Percentiles rank a stretch among this genome's conserved stretches.
These are phyloP conservation scores for Drosophila kikkawai DNA, from an alignment of 1,140 invertebrate genomes.

Conservation along the genomic window DNA sequence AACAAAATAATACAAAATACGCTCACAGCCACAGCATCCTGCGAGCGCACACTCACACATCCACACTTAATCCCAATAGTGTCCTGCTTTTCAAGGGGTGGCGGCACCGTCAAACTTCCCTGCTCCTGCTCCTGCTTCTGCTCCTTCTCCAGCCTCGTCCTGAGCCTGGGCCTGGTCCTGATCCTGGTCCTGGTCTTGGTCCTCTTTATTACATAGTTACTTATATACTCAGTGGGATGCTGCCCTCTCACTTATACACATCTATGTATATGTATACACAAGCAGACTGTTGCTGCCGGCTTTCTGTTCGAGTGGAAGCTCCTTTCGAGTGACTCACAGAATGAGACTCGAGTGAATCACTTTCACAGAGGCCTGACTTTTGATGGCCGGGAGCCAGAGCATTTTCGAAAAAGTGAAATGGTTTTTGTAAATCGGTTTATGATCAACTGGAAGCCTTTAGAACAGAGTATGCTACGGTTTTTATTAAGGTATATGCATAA, in stretches of 20 bases:
- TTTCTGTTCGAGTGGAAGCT: constrained; percentile 62
- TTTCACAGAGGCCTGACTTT: constrained; percentile 11
- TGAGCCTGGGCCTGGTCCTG: constrained; percentile 16
- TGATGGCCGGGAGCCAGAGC: not conserved
- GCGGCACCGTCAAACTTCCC: constrained; percentile 38
- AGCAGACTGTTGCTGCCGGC: constrained; percentile 79
- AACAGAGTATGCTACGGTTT: not conserved
- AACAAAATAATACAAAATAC: constrained; percentile 70
- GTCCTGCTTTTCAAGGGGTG: constrained; percentile 69
- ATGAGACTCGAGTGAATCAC: constrained; percentile 2
- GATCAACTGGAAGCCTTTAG: not conserved
- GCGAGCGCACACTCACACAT: constrained; percentile 37
- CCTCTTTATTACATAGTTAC: constrained; percentile 70
- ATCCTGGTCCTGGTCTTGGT: not conserved
- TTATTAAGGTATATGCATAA: not conserved
- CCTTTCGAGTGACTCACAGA: constrained; percentile 42
- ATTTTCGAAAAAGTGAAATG: constrained; percentile 7
- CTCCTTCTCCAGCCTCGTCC: constrained; percentile 23
- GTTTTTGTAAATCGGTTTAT: constrained; percentile 5
- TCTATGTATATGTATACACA: constrained; percentile 12
- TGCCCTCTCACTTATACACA: constrained; percentile 14
- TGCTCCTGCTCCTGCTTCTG: constrained; percentile 16
- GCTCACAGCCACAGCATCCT: constrained; percentile 51
- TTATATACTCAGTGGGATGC: constrained; percentile 55
- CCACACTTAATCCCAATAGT: constrained; percentile 77